Percentiles rank a stretch among this genome's conserved stretches.
phyloP scores from a whole-genome alignment of 2,888 invertebrate genomes.

The Bombylius discolor region DNA sequence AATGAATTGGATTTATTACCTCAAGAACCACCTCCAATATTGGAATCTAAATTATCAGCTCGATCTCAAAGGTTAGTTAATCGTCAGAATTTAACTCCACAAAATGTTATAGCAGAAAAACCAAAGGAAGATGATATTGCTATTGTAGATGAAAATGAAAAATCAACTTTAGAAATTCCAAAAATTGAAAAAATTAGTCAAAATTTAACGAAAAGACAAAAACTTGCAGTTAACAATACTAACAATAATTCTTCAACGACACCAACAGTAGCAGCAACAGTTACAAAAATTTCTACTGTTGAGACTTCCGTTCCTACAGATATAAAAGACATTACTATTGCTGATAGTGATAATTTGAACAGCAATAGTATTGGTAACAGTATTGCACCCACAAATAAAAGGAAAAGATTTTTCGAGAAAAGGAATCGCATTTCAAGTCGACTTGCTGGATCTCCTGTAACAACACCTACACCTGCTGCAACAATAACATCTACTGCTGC shows the following conservation, averaged over 20 bases:
- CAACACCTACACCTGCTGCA: slow-evolving; percentile 2
- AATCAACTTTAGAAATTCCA: slow-evolving; percentile 1
- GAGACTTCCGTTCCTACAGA: neutral
- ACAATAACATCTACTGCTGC: slow-evolving; percentile 1
- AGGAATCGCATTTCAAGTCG: slow-evolving; percentile 11
- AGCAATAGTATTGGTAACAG: neutral
- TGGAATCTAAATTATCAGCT: slow-evolving; percentile 4
- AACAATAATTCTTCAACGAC: neutral
- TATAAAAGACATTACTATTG: neutral
- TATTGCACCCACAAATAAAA: slow-evolving; percentile 7
- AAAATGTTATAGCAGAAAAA: neutral
- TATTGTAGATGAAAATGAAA: neutral
- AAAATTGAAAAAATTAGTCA: slow-evolving; percentile 4
- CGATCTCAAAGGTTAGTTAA: slow-evolving; percentile 11
- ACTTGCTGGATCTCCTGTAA: slow-evolving; percentile 4
- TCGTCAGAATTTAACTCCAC: slow-evolving; percentile 7
- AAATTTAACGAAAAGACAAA: neutral
- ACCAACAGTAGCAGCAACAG: neutral
- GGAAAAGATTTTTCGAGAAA: slow-evolving; percentile 11
- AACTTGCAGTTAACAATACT: neutral
- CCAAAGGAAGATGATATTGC: neutral
- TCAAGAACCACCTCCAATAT: neutral
- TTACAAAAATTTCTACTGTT: neutral
- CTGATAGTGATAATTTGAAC: neutral
- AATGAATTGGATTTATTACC: neutral